phyloP scores from a whole-genome alignment of 2,888 invertebrate species.

The Blastobasis lacticolella region DNA sequence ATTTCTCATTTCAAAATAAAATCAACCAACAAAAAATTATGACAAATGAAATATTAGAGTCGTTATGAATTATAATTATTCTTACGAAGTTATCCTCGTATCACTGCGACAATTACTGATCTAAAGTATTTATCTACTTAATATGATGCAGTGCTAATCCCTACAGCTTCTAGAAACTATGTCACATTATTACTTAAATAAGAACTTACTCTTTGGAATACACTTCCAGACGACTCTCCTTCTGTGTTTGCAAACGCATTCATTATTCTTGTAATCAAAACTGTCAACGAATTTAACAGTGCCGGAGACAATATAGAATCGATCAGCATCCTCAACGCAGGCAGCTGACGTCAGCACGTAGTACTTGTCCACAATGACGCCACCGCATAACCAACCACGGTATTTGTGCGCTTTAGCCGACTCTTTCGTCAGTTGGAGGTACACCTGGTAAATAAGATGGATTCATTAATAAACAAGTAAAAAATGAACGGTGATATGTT shows the following conservation, averaged over 20 bases:
- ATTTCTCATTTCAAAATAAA: no score
- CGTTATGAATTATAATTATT: no score
- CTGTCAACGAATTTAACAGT: slow-evolving; percentile 59
- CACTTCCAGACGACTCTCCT: slow-evolving; percentile 64
- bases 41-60: no score
- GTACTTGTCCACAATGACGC: slow-evolving; percentile 48
- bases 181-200: no score
- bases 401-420: slow-evolving; percentile 65
- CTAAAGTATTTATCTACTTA: no score
- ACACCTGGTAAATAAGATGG: slow-evolving; percentile 35
- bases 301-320: slow-evolving; percentile 60
- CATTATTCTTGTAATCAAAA: slow-evolving; percentile 50
- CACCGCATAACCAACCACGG: slow-evolving; percentile 62
- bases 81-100: no score
- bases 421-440: slow-evolving; percentile 58
- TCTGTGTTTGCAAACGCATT: slow-evolving; percentile 55
- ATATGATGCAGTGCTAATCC: no score
- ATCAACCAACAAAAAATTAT: no score
- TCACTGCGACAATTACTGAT: no score
- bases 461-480: no score
- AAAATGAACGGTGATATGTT: no score
- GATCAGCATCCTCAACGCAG: slow-evolving; percentile 63
- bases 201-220: slow-evolving; percentile 59
- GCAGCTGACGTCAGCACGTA: slow-evolving; percentile 65
- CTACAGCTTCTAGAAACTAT: no score